Conservation (phyloP, 64 coral and sea anemone species). For the Astreopora myriophthalma region DNA sequence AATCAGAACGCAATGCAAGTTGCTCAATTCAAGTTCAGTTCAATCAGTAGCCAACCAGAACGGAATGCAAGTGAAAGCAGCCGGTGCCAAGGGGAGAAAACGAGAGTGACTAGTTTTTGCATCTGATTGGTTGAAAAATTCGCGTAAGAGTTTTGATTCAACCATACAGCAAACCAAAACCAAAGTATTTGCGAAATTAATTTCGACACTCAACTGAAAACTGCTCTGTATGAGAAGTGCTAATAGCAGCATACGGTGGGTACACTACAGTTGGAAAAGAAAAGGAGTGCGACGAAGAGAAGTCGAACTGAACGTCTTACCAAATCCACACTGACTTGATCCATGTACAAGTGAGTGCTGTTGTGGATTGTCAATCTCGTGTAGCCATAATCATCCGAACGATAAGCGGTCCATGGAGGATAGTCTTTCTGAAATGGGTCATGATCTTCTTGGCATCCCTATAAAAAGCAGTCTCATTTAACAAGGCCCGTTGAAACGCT, state of each 20-base stretch:
- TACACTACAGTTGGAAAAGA: background rate
- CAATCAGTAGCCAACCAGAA: too few relatives aligned
- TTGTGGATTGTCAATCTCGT: slow-evolving; percentile 86
- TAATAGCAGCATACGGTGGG: background rate
- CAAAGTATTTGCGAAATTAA: too few relatives aligned
- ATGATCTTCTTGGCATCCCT: slow-evolving; percentile 82
- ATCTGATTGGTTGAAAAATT: too few relatives aligned
- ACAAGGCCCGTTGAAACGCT: background rate
- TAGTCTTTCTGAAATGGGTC: slow-evolving; percentile 75
- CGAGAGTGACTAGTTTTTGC: too few relatives aligned
- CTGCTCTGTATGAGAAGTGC: too few relatives aligned
- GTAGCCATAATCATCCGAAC: slow-evolving; percentile 82
- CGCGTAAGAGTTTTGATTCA: too few relatives aligned
- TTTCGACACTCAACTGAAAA: too few relatives aligned
- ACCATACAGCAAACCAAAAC: too few relatives aligned
- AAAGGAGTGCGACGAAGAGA: background rate
- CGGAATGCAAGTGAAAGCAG: too few relatives aligned
- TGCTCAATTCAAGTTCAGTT: too few relatives aligned
- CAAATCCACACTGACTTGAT: slow-evolving; percentile 81
- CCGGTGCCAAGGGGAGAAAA: too few relatives aligned
- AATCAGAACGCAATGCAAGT: too few relatives aligned
- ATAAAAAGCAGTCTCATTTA: background rate
- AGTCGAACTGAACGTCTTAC: background rate
- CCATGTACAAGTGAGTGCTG: slow-evolving; percentile 81
- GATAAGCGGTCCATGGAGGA: slow-evolving; percentile 85